Conservation (phyloP, 1,140 invertebrate species). For the Apocrypta bakeri region DNA sequence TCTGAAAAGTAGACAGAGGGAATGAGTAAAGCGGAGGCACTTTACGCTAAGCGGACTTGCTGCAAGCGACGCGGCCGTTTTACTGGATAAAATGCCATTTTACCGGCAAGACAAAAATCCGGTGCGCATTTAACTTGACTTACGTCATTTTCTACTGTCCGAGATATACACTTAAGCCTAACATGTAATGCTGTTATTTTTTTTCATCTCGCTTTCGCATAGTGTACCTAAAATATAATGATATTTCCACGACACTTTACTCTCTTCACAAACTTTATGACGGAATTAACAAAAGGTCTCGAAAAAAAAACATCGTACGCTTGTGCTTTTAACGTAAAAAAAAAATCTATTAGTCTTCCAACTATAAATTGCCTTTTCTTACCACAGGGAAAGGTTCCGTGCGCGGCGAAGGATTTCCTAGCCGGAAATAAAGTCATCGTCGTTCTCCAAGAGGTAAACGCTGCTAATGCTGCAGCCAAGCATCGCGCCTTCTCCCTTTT, state of each 20-base stretch:
- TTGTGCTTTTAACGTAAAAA: background rate
- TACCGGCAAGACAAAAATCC: background rate
- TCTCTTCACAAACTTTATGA: background rate
- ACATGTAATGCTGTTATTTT: background rate
- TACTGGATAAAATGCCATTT: background rate
- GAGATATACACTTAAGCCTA: background rate
- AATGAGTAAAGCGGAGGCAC: background rate
- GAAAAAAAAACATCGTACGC: background rate
- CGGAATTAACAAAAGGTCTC: background rate
- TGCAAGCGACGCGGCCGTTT: background rate
- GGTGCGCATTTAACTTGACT: background rate
- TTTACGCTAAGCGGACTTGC: background rate
- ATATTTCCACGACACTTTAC: background rate
- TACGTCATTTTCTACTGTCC: background rate
- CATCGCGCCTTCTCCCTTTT: background rate
- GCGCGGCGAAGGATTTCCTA: background rate
- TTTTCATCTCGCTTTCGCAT: background rate
- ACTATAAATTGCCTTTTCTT: background rate
- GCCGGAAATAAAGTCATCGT: background rate
- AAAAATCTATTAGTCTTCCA: background rate
- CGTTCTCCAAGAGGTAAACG: background rate
- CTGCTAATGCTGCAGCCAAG: background rate
- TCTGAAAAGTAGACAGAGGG: background rate
- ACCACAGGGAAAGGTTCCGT: background rate
- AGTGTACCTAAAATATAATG: background rate